These are phyloP conservation scores for Lipophrys pholis DNA, from an alignment of 2,113 vertebrate species.

Conservation along the genomic window DNA sequence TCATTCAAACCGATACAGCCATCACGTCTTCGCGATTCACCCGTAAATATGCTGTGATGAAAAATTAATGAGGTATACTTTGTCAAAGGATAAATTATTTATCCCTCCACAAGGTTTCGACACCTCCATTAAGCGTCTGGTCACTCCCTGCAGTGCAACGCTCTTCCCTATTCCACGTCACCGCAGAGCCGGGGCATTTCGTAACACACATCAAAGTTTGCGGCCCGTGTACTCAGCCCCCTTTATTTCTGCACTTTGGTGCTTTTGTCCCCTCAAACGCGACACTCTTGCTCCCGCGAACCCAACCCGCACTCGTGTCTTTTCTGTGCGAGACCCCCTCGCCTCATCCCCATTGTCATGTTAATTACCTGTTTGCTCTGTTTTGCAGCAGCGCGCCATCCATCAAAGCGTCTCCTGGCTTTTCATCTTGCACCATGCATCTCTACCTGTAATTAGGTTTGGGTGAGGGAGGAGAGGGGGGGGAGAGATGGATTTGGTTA, in stretches of 20 bases:
- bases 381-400: constrained; percentile 67
- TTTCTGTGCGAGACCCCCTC: constrained; percentile 62
- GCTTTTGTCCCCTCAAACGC: constrained; percentile 28
- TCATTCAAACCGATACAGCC: constrained; percentile 51
- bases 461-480: constrained; percentile 49
- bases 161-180: constrained; percentile 42
- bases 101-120: constrained; percentile 65
- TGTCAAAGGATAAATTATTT: constrained; percentile 75
- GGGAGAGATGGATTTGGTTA: constrained; percentile 46
- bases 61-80: constrained; percentile 78
- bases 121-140: constrained; percentile 72
- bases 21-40: constrained; percentile 56
- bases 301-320: constrained; percentile 55
- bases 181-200: constrained; percentile 36
- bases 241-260: constrained; percentile 51
- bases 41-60: constrained; percentile 71
- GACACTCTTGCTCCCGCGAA: constrained; percentile 43
- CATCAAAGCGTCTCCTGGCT: constrained; percentile 69
- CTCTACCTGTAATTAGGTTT: constrained; percentile 80
- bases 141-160: constrained; percentile 56
- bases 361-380: constrained; percentile 72
- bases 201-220: constrained; percentile 65
- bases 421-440: constrained; percentile 67
- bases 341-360: constrained; percentile 76
- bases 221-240: constrained; percentile 10